Evolutionary conservation across 1,140 invertebrate species (phyloP).

Genomic region (Colletes latitarsis): DNA sequence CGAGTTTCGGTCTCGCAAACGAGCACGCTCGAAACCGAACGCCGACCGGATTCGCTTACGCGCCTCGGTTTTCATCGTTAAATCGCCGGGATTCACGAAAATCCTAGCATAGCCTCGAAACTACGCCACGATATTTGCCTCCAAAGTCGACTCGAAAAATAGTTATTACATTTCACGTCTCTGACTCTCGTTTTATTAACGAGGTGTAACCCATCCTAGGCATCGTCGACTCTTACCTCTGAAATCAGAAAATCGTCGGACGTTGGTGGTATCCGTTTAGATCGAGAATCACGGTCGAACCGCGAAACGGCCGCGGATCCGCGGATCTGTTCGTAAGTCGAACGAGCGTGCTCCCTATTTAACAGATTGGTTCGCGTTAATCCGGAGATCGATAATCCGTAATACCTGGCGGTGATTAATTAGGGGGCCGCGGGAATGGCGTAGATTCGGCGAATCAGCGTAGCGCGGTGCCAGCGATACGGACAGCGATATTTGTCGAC

Average conservation of each 20-base stretch:
- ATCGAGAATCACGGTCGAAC: too few relatives aligned
- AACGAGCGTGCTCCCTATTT: not conserved
- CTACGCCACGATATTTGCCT: too few relatives aligned
- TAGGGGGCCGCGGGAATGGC: constrained; percentile 33
- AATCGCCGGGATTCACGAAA: not conserved
- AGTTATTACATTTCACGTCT: too few relatives aligned
- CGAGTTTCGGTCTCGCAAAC: constrained; percentile 29
- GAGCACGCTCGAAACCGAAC: not conserved
- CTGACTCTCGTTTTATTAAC: too few relatives aligned
- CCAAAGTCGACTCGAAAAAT: too few relatives aligned
- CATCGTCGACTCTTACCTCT: too few relatives aligned
- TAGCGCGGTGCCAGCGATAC: constrained; percentile 9
- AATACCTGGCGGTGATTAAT: constrained; percentile 43
- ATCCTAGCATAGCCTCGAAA: not conserved
- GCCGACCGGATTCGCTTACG: not conserved
- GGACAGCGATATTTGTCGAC: constrained; percentile 52
- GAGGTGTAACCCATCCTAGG: too few relatives aligned
- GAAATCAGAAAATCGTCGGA: too few relatives aligned
- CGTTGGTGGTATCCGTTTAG: too few relatives aligned
- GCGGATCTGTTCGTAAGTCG: too few relatives aligned
- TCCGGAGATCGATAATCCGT: constrained; percentile 9
- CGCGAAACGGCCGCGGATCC: not conserved
- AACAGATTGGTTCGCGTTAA: constrained; percentile 6
- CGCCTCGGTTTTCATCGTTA: not conserved
- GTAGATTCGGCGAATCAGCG: constrained; percentile 40